Percentiles rank a stretch among this genome's conserved stretches.
Conservation (phyloP, 2,797 vertebrate genomes). For the Agapornis canus region DNA sequence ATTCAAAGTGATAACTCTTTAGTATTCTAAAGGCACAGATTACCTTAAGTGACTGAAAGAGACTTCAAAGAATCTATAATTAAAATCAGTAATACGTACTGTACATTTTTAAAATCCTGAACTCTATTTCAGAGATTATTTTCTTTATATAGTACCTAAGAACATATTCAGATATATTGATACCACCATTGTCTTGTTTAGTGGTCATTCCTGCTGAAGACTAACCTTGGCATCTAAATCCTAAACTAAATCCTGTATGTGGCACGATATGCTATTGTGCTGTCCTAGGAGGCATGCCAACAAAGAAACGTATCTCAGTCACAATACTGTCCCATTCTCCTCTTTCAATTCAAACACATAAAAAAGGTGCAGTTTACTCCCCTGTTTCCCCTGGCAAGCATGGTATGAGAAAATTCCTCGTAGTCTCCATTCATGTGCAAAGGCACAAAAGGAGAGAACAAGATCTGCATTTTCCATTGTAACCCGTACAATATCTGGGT, state of each 20-base stretch:
- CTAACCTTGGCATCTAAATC: not conserved
- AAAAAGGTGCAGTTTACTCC: conserved; percentile 33
- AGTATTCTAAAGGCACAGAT: conserved; percentile 16
- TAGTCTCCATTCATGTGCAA: conserved; percentile 19
- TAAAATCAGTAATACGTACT: conserved; percentile 28
- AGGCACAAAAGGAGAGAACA: conserved; percentile 46
- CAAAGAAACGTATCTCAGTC: not conserved
- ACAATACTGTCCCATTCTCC: not conserved
- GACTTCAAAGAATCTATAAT: conserved; percentile 61
- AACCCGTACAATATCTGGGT: conserved; percentile 7
- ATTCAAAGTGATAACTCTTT: not conserved
- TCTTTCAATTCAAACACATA: not conserved
- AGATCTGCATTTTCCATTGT: conserved; percentile 45
- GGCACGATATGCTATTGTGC: not conserved
- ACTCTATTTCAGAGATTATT: conserved; percentile 13
- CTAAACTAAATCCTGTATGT: not conserved
- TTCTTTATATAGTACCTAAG: not conserved
- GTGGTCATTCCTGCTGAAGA: not conserved
- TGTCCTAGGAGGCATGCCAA: not conserved
- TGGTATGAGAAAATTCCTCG: conserved; percentile 9
- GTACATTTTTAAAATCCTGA: not conserved
- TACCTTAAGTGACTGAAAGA: conserved; percentile 23
- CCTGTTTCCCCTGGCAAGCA: conserved; percentile 48
- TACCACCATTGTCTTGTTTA: conserved; percentile 18
- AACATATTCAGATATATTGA: not conserved